Evolutionary conservation across 2,888 invertebrate species (phyloP), one percentile per base, ranked within the genome.

Genomic region (Allolobophora icterica): DNA sequence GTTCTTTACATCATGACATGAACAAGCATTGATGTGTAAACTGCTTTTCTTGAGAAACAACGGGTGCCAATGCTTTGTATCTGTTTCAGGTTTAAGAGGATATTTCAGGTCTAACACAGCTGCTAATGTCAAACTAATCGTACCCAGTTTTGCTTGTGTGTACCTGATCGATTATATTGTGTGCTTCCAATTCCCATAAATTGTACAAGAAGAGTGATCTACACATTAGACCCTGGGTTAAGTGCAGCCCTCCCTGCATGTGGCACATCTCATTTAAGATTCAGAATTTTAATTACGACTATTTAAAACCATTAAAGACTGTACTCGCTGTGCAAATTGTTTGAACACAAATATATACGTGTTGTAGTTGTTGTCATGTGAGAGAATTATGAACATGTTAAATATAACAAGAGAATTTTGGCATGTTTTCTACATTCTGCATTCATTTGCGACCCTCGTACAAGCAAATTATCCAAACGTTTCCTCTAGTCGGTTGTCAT

Each of bases 331-430:
- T 71, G 71, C 30, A 71, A 71, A 17, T 71, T 71, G n/a, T n/a
- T 71, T 71, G 8, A 71, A 71, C 71, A n/a, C 11, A 71, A 71
- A 71, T 71, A n/a, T n/a, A n/a, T n/a, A 17, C 11, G 52, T 71
- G 71, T 71, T 71, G 71, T 71, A n/a, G 17, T n/a, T 71, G 71
- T 71, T n/a, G 71, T 71, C 71, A n/a, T 71, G 71, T 71, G n/a
- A 71, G 71, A 11, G n/a, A 71, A 71, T 71, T n/a, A n/a, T 71
- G 11, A n/a, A 17, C n/a, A n/a, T n/a, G n/a, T 71, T n/a, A 71
- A n/a, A 8, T 11, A 17, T n/a, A 71, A 71, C 30, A 71, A 71
- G 71, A 71, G 71, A n/a, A 1, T 71, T 71, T 4, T 71, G 30
- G 30, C 71, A 71, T 71, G 30, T 30, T 71, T 58, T n/a, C 13